Evolutionary conservation across 2,888 invertebrate genomes (phyloP).

Genomic region (Piscicola geometra): DNA sequence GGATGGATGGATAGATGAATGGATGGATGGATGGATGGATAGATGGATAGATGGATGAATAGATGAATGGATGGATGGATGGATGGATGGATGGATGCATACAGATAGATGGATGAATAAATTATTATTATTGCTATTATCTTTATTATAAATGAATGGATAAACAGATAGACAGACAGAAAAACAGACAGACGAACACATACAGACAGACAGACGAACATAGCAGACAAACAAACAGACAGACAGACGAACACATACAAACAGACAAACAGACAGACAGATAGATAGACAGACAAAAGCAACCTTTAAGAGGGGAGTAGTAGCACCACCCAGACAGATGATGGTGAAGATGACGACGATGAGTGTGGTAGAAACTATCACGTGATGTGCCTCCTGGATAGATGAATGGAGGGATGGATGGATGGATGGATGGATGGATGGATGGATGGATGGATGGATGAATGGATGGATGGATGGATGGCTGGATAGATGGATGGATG

Average conservation of each 20-base stretch:
- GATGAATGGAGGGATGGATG: too few relatives aligned
- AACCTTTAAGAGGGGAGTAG: constrained; percentile 88
- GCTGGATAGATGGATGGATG: too few relatives aligned
- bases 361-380: constrained; percentile 94
- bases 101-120: constrained; percentile 50
- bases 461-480: too few relatives aligned
- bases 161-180: neutral
- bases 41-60: too few relatives aligned
- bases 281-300: constrained; percentile 68
- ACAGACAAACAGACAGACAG: constrained; percentile 67
- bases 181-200: neutral
- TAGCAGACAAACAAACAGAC: too few relatives aligned
- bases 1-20: neutral
- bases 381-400: constrained; percentile 83
- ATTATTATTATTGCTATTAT: too few relatives aligned
- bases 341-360: constrained; percentile 95
- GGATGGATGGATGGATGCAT: too few relatives aligned
- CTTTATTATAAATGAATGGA: neutral
- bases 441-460: too few relatives aligned
- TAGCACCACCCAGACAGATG: constrained; percentile 88
- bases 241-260: too few relatives aligned
- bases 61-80: too few relatives aligned
- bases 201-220: too few relatives aligned
- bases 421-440: too few relatives aligned
- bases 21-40: neutral